Percentiles rank a stretch among this genome's conserved stretches.
Conservation (phyloP, 2,888 invertebrate genomes). For the Creontiades dilutus region DNA sequence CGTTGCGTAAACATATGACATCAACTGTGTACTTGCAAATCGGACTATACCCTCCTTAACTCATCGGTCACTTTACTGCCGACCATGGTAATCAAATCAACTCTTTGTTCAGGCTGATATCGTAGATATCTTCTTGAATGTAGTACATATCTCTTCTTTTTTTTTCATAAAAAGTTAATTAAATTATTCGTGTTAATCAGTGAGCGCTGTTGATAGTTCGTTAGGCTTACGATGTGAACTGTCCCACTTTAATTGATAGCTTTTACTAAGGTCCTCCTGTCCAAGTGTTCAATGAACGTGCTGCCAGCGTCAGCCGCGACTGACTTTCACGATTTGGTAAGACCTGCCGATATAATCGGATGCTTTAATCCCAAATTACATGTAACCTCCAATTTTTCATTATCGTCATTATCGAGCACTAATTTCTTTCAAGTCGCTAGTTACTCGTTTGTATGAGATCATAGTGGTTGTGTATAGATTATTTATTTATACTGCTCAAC, state of each 20-base stretch:
- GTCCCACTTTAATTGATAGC: not conserved
- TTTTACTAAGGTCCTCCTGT: not conserved
- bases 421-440: not conserved
- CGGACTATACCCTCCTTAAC: not conserved
- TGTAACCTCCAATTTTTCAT: not conserved
- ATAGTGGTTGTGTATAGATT: not conserved
- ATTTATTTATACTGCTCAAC: not conserved
- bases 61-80: not conserved
- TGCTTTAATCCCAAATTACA: not conserved
- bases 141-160: conserved; percentile 1
- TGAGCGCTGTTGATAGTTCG: not conserved
- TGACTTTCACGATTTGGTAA: not conserved
- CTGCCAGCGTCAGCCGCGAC: not conserved
- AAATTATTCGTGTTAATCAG: not conserved
- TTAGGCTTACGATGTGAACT: not conserved
- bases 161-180: not conserved
- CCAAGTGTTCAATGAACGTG: not conserved
- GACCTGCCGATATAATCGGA: not conserved
- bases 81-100: not conserved
- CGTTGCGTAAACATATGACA: not conserved
- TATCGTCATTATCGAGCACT: not conserved
- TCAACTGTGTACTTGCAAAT: not conserved
- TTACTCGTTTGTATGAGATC: not conserved
- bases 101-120: not conserved
- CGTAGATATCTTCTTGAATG: not conserved